Percentiles rank a stretch among this genome's conserved stretches.
Conservation (phyloP, 2,888 invertebrate species). For the Omphaloscelis lunosa region DNA sequence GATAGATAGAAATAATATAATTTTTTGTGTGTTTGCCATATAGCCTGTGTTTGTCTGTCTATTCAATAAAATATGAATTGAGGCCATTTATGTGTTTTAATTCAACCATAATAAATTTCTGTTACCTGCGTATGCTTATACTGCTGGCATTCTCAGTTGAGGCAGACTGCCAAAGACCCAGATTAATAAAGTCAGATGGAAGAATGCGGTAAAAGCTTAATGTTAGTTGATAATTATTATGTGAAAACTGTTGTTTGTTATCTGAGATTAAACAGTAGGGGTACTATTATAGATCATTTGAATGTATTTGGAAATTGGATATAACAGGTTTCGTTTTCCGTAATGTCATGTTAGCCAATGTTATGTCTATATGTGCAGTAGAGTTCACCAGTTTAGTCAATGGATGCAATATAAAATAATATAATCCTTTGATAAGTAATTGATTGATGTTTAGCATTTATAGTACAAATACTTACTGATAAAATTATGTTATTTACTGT, state of each 20-base stretch:
- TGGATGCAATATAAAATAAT: not conserved
- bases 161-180: constrained; percentile 14
- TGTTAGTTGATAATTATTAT: no score
- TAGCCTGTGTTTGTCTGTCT: not conserved
- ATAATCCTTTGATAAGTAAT: not conserved
- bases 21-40: not conserved
- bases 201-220: not conserved
- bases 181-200: not conserved
- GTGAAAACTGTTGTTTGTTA: not conserved
- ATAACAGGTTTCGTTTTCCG: not conserved
- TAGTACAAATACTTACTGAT: not conserved
- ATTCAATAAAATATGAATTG: not conserved
- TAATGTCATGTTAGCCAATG: not conserved
- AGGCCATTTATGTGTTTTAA: not conserved
- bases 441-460: not conserved
- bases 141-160: no score
- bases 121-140: no score
- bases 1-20: not conserved
- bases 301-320: not conserved
- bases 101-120: not conserved
- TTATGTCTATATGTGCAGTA: not conserved
- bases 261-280: not conserved
- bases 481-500: not conserved
- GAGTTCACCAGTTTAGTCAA: not conserved
- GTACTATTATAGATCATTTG: not conserved